Conservation (phyloP, 2,888 invertebrate genomes). For the Lamellibrachia satsuma region DNA sequence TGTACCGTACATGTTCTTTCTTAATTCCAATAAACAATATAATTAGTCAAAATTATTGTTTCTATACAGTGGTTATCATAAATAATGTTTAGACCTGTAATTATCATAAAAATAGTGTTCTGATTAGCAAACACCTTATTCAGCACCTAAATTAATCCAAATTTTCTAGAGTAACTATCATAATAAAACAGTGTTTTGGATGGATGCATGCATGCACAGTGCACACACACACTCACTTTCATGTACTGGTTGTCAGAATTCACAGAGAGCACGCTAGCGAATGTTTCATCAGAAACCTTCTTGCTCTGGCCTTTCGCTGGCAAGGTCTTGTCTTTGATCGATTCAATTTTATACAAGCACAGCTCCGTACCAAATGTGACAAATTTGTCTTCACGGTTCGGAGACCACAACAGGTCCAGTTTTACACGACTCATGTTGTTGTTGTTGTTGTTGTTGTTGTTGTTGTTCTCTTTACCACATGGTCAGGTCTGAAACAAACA, state of each 20-base stretch:
- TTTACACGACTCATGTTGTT: conserved; percentile 28
- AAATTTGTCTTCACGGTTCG: conserved; percentile 77
- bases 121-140: no score
- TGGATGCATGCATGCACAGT: neutral
- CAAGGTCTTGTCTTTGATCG: conserved; percentile 60
- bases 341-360: conserved; percentile 79
- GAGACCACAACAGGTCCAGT: conserved; percentile 87
- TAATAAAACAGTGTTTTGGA: neutral
- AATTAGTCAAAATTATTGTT: no score
- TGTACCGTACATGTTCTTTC: no score
- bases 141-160: no score
- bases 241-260: conserved; percentile 81
- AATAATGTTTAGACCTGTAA: no score
- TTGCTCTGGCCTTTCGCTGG: conserved; percentile 68
- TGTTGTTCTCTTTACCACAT: neutral
- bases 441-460: neutral
- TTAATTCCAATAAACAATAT: no score
- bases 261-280: conserved; percentile 74
- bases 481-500: neutral
- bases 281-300: conserved; percentile 76
- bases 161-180: no score
- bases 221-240: conserved; percentile 66
- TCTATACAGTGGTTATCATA: no score
- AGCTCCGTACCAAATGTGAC: conserved; percentile 91
- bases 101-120: no score